These are phyloP conservation scores for Burhinus oedicnemus DNA, from an alignment of 2,113 vertebrate species.

Conservation along the genomic window DNA sequence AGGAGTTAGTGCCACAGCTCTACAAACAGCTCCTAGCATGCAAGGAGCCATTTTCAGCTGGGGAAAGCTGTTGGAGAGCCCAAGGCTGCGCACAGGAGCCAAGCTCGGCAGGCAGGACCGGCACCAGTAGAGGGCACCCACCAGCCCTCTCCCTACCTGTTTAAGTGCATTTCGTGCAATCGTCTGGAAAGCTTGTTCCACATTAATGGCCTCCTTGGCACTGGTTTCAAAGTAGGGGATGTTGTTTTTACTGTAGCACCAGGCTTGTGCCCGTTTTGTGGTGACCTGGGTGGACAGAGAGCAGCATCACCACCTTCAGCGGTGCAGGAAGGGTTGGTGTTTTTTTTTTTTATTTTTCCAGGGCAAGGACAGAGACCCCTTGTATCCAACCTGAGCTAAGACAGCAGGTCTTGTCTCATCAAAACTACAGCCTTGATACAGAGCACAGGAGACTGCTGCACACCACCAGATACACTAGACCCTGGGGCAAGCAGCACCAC, in stretches of 20 bases:
- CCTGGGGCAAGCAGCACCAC: neutral
- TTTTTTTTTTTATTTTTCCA: neutral
- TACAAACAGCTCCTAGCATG: neutral
- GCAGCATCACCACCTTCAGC: neutral
- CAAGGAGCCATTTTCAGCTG: neutral
- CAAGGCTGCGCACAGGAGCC: neutral
- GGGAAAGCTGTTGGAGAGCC: neutral
- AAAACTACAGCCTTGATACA: neutral
- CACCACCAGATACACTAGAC: neutral
- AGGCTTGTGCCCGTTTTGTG: constrained; percentile 96
- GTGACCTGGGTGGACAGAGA: constrained; percentile 84
- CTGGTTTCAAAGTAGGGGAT: constrained; percentile 99
- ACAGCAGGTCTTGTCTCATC: neutral
- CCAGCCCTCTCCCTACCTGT: constrained; percentile 78
- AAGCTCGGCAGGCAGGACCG: accelerated
- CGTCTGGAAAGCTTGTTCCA: constrained; percentile 99
- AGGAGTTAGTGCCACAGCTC: neutral
- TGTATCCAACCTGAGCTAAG: neutral
- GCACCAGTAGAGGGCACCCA: neutral
- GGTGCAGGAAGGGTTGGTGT: too few species aligned
- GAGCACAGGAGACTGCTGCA: neutral
- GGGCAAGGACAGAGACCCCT: neutral
- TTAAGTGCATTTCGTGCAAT: constrained; percentile 99
- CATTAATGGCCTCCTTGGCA: constrained; percentile 98
- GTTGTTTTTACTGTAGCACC: constrained; percentile 99